Evolutionary conservation across 2,113 vertebrate species (phyloP).

Genomic region (Vombatus ursinus): DNA sequence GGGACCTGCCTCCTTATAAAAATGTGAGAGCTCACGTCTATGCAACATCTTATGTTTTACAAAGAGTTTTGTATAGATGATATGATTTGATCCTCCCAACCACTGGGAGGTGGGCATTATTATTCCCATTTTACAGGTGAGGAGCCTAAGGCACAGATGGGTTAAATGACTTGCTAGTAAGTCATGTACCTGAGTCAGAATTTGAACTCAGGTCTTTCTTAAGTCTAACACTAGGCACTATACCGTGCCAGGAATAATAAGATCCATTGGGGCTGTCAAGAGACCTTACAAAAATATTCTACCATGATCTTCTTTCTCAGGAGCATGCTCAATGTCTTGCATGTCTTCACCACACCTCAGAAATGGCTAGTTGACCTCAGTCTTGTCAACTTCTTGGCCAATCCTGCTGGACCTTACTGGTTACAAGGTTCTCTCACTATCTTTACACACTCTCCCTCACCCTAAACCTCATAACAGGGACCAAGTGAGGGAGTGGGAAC

Average conservation of each 20-base stretch:
- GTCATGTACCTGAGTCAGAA: background rate
- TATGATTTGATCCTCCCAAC: background rate
- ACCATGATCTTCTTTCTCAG: background rate
- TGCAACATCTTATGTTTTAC: background rate
- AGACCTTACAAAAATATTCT: background rate
- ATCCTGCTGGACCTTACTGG: background rate
- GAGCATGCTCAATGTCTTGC: background rate
- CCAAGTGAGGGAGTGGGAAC: background rate
- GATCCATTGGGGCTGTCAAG: background rate
- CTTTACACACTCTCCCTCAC: background rate
- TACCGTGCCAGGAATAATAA: background rate
- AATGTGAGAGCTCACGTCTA: background rate
- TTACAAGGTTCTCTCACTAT: background rate
- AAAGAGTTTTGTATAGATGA: background rate
- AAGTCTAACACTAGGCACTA: background rate
- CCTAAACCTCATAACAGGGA: background rate
- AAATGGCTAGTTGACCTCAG: background rate
- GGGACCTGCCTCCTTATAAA: background rate
- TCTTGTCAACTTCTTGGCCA: background rate
- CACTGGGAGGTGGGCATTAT: background rate
- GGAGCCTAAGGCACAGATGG: background rate
- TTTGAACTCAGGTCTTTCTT: background rate
- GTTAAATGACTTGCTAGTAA: background rate
- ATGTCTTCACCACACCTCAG: background rate
- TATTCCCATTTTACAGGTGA: background rate